Evolutionary conservation across 2,797 vertebrate species (phyloP), one percentile per base, ranked within the genome.

Genomic region (Propithecus deckenii): DNA sequence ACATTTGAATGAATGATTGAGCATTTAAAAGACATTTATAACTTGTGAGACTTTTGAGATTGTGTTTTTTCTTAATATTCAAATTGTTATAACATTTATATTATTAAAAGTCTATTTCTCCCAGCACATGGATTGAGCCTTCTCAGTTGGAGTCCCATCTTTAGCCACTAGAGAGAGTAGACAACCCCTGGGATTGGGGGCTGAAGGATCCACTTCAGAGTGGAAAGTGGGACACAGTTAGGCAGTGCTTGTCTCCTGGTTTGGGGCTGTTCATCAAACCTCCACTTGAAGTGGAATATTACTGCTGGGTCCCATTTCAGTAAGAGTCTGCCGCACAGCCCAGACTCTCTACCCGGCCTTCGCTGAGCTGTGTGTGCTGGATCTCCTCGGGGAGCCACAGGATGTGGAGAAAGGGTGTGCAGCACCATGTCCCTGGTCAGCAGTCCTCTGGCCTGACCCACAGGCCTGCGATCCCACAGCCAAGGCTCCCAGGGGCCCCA

Each of bases 181-280:
- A 57, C 38, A 81, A 38, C n/a, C 28, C 41, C 48, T 76, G 20
- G 11, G 50, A 15, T 1, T 13, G 35, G 18, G 4, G 15, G 4
- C 12, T 0, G 4, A 63, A 30, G 9, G 0, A 23, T 10, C 55
- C 83, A 28, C 4, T 1, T 55, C 41, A 46, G 74, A 63, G 65
- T 4, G 23, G 10, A 46, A 25, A 57, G 5, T n/a, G n/a, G 74
- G 41, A 28, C 4, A 10, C 3, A 11, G 18, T 0, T 6, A 2
- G 18, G 15, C 1, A 2, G 23, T 7, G 2, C 65, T 22, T 1
- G 7, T 18, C 23, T 15, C 12, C 74, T 35, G 4, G 9, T 22
- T 35, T 23, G 6, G 9, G 8, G 6, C 4, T 0, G 0, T 28
- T 55, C 50, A 0, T n/a, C 1, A 0, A 25, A 6, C 14, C 22